Conservation (phyloP, 1,140 invertebrate species). For the Neotoxoptera formosana region DNA sequence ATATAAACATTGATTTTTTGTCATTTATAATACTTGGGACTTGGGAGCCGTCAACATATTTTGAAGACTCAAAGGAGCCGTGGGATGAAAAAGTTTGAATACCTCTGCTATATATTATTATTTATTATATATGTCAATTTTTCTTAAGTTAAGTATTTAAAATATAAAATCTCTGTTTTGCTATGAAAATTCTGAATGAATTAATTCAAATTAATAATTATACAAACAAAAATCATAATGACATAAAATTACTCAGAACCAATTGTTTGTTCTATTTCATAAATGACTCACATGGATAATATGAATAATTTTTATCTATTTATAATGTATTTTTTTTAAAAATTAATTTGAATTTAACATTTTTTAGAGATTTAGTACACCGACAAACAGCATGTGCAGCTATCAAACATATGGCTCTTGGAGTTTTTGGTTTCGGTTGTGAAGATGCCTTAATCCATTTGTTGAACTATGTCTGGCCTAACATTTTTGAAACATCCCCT, state of each 20-base stretch:
- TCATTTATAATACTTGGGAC: too few species aligned
- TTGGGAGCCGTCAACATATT: too few species aligned
- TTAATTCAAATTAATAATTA: background rate
- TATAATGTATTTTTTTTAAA: background rate
- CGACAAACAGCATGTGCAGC: constrained; percentile 98
- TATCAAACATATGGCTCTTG: constrained; percentile 98
- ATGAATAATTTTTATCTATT: background rate
- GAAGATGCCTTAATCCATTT: constrained; percentile 97
- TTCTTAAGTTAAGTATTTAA: background rate
- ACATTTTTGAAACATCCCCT: constrained; percentile 99
- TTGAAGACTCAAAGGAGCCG: too few species aligned
- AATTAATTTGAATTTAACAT: background rate
- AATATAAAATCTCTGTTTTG: background rate
- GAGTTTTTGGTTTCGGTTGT: constrained; percentile 98
- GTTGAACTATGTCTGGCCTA: constrained; percentile 99
- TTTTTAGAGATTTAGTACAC: constrained; percentile 93
- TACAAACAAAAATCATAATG: background rate
- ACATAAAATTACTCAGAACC: background rate
- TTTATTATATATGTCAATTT: background rate
- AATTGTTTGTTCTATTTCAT: background rate
- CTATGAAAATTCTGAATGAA: background rate
- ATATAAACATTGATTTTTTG: too few species aligned
- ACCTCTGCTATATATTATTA: too few species aligned
- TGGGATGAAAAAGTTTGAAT: too few species aligned
- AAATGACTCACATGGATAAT: background rate